Evolutionary conservation across 2,888 invertebrate species (phyloP).

Genomic region (Bellardia pandia): DNA sequence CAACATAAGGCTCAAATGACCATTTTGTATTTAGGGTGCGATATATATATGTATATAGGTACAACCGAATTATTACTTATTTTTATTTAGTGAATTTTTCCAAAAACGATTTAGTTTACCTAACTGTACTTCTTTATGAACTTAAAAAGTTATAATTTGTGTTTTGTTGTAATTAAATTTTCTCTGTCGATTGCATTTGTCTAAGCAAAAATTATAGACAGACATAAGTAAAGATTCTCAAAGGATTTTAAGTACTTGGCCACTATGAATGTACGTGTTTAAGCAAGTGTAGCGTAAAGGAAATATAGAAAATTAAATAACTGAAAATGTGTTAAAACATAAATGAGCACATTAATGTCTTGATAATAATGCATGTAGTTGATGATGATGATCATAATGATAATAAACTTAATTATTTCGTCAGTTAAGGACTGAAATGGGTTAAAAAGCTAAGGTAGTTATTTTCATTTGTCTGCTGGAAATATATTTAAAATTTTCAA

Average conservation of each 20-base stretch:
- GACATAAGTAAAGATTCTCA: neutral
- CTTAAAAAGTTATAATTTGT: neutral
- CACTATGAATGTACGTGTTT: neutral
- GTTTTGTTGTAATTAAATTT: constrained; percentile 10
- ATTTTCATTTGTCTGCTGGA: too few species aligned
- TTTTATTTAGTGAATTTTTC: too few species aligned
- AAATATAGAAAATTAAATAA: constrained; percentile 24
- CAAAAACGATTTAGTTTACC: neutral
- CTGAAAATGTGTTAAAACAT: constrained; percentile 26
- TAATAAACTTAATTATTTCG: constrained; percentile 22
- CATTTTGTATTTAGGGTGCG: too few species aligned
- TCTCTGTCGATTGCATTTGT: neutral
- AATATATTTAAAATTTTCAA: too few species aligned
- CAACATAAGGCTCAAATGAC: too few species aligned
- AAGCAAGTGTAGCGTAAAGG: neutral
- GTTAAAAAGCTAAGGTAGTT: neutral
- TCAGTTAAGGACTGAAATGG: neutral
- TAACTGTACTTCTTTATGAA: neutral
- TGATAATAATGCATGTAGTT: neutral
- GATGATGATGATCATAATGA: neutral
- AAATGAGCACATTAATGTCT: constrained; percentile 21
- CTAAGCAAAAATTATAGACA: neutral
- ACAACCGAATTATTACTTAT: too few species aligned
- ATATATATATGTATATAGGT: too few species aligned
- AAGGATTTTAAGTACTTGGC: neutral